A percentile compares a stretch with the other conserved stretches of the same genome.
These are phyloP conservation scores for Nymphalis urticae DNA, from an alignment of 2,888 invertebrate species.

Conservation along the genomic window DNA sequence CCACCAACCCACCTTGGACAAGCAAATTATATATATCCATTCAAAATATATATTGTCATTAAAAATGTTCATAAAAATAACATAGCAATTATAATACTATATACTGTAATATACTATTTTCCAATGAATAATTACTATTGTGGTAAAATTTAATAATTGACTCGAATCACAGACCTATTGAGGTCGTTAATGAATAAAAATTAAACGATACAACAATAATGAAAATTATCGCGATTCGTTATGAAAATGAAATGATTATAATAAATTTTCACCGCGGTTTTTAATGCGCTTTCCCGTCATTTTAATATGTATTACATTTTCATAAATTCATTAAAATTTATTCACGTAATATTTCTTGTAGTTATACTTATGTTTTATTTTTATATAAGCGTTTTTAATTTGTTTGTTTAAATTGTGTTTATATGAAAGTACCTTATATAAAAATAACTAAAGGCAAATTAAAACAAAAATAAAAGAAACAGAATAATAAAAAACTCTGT, in stretches of 20 bases:
- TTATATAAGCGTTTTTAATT: neutral
- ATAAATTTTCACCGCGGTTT: constrained; percentile 23
- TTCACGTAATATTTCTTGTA: neutral
- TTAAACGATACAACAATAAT: constrained; percentile 17
- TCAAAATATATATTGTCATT: too few species aligned
- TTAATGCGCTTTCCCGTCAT: constrained; percentile 14
- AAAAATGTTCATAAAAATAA: neutral
- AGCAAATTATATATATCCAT: too few species aligned
- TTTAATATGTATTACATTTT: constrained; percentile 22
- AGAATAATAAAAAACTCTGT: too few species aligned
- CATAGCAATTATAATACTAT: too few species aligned
- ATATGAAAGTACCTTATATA: too few species aligned
- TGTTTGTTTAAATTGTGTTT: too few species aligned
- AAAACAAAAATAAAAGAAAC: too few species aligned
- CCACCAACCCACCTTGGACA: too few species aligned
- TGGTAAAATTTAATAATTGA: constrained; percentile 11
- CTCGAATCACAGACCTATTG: constrained; percentile 8
- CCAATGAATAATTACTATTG: constrained; percentile 7
- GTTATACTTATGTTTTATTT: neutral
- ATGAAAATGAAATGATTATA: constrained; percentile 20
- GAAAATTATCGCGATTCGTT: constrained; percentile 17
- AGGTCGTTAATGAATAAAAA: constrained; percentile 14
- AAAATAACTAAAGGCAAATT: too few species aligned
- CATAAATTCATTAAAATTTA: constrained; percentile 3
- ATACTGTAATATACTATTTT: neutral